These are phyloP conservation scores for Drosophila putrida DNA, from an alignment of 2,888 invertebrate species.

Conservation along the genomic window DNA sequence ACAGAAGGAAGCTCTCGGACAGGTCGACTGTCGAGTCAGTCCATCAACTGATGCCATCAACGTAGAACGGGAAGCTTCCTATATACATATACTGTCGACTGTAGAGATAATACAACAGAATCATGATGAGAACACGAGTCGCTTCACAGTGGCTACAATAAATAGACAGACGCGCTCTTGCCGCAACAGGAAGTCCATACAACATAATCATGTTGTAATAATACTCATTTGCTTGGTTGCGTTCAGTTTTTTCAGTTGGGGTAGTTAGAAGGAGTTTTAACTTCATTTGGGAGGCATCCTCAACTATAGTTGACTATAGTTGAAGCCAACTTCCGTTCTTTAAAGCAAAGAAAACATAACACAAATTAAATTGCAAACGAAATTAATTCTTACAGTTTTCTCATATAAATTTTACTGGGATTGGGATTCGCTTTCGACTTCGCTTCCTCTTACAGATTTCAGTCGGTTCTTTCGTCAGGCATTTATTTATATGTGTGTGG, in stretches of 20 bases:
- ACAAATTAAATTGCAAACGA: slow-evolving; percentile 15
- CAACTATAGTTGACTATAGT: slow-evolving; percentile 1
- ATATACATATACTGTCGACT: neutral
- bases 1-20: slow-evolving; percentile 36
- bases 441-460: slow-evolving; percentile 2
- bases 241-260: neutral
- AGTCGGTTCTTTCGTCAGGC: slow-evolving; percentile 12
- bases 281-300: neutral
- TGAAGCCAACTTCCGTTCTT: slow-evolving; percentile 15
- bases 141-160: slow-evolving; percentile 30
- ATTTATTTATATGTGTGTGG: slow-evolving; percentile 17
- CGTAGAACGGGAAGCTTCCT: slow-evolving; percentile 44
- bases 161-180: slow-evolving; percentile 16
- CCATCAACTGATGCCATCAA: slow-evolving; percentile 26
- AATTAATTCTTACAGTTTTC: slow-evolving; percentile 32
- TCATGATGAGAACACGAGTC: slow-evolving; percentile 28
- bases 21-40: slow-evolving; percentile 22
- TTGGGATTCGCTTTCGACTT: neutral
- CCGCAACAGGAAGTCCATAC: slow-evolving; percentile 42
- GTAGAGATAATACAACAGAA: slow-evolving; percentile 22
- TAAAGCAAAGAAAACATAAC: neutral
- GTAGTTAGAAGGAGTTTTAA: slow-evolving; percentile 13
- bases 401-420: slow-evolving; percentile 19
- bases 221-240: slow-evolving; percentile 33
- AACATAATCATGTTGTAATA: slow-evolving; percentile 45